Conservation (phyloP, 2,113 vertebrate species). For the Scophthalmus maximus region DNA sequence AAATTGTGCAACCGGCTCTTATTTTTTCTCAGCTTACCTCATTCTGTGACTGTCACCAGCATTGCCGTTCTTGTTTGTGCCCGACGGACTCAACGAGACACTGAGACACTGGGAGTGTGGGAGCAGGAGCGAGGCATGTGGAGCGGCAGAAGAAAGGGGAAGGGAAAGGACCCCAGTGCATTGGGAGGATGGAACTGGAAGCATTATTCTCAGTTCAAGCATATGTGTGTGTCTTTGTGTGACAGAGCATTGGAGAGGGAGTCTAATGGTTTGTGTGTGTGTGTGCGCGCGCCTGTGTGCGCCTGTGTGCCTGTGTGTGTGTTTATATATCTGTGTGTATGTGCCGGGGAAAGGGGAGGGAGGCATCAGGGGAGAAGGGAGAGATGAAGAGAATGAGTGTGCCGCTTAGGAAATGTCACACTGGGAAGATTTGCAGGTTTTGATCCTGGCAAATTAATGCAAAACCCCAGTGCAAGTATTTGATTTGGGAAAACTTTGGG, state of each 20-base stretch:
- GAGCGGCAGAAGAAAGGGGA: conserved; percentile 63
- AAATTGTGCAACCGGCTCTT: conserved; percentile 72
- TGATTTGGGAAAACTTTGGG: conserved; percentile 99
- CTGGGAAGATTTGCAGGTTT: conserved; percentile 99
- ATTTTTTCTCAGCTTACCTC: conserved; percentile 77
- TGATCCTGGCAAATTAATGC: conserved; percentile 99
- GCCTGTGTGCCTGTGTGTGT: conserved; percentile 10
- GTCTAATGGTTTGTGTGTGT: conserved; percentile 65
- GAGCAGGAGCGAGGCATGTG: conserved; percentile 61
- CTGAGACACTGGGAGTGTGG: conserved; percentile 70
- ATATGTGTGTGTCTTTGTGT: conserved; percentile 77
- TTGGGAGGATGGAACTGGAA: conserved; percentile 74
- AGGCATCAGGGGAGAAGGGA: conserved; percentile 78
- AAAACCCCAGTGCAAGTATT: conserved; percentile 99
- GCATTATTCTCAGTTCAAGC: conserved; percentile 77
- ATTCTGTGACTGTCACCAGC: conserved; percentile 75
- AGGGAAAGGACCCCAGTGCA: conserved; percentile 65
- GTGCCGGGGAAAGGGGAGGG: conserved; percentile 53
- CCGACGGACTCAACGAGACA: conserved; percentile 73
- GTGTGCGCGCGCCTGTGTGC: too few species aligned
- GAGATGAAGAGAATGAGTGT: conserved; percentile 84
- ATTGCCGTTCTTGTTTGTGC: conserved; percentile 73
- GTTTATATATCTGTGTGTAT: conserved; percentile 59
- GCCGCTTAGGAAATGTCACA: conserved; percentile 95
- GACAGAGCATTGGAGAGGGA: conserved; percentile 70